A percentile compares a stretch with the other conserved stretches of the same genome.
phyloP scores from a whole-genome alignment of 2,797 vertebrate species.

The Macropodus opercularis region DNA sequence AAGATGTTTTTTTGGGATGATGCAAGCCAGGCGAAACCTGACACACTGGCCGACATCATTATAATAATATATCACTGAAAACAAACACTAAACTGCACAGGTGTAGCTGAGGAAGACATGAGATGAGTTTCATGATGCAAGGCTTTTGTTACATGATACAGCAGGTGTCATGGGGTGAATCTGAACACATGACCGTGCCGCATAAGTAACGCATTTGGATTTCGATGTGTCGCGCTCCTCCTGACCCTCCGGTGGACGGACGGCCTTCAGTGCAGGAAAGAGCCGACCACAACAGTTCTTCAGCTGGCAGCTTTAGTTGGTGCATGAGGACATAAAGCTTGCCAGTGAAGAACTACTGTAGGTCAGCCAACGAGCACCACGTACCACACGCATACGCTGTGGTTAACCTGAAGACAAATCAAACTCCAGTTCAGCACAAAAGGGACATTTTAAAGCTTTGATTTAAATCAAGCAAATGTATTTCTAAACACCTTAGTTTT shows the following conservation, averaged over 20 bases:
- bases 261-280: constrained; percentile 76
- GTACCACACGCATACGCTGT: background rate
- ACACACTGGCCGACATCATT: constrained; percentile 18
- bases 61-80: constrained; percentile 29
- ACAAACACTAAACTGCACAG: constrained; percentile 14
- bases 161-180: constrained; percentile 73
- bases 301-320: constrained; percentile 99
- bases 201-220: constrained; percentile 70
- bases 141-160: constrained; percentile 75
- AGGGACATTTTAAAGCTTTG: constrained; percentile 3
- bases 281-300: constrained; percentile 99
- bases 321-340: constrained; percentile 99
- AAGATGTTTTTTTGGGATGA: constrained; percentile 37
- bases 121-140: constrained; percentile 53
- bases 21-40: constrained; percentile 55
- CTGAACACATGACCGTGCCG: constrained; percentile 73
- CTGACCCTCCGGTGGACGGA: constrained; percentile 3
- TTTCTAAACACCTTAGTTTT: background rate
- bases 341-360: constrained; percentile 99
- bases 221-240: constrained; percentile 8
- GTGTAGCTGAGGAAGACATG: constrained; percentile 16
- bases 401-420: constrained; percentile 17
- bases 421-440: background rate
- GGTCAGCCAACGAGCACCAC: constrained; percentile 87
- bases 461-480: constrained; percentile 25